Conservation (phyloP, 2,888 invertebrate species). For the Lissocephala sabroskyi region DNA sequence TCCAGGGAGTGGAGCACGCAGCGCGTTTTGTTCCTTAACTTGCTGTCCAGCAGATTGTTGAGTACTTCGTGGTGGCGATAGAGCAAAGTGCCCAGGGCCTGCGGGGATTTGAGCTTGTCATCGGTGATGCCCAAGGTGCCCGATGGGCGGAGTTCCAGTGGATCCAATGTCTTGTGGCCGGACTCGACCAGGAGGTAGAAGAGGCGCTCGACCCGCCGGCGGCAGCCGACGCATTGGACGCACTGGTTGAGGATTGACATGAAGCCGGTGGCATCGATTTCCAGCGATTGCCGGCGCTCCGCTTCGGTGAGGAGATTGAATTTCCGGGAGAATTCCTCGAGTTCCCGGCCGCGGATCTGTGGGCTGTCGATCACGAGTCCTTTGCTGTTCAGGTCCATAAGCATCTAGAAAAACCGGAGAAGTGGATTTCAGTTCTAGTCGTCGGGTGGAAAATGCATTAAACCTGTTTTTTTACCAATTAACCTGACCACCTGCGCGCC, state of each 20-base stretch:
- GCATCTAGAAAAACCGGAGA: conserved; percentile 78
- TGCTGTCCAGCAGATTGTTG: conserved; percentile 84
- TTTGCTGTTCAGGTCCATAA: conserved; percentile 91
- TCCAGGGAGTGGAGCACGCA: conserved; percentile 93
- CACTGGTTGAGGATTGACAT: conserved; percentile 89
- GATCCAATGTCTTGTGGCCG: conserved; percentile 90
- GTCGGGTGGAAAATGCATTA: too few relatives aligned
- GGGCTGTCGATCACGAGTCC: conserved; percentile 89
- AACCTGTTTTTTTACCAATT: conserved; percentile 41
- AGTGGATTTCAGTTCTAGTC: conserved; percentile 32
- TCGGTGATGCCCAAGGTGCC: conserved; percentile 86
- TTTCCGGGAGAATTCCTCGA: conserved; percentile 89
- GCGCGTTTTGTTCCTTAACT: conserved; percentile 90
- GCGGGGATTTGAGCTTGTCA: conserved; percentile 85
- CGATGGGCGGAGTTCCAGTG: conserved; percentile 83
- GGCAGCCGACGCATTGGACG: conserved; percentile 95
- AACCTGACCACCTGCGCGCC: too few relatives aligned
- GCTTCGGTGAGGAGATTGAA: conserved; percentile 83
- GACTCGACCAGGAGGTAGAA: conserved; percentile 89
- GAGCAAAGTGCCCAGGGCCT: conserved; percentile 86
- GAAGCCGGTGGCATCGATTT: conserved; percentile 87
- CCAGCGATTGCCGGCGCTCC: conserved; percentile 85
- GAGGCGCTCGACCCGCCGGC: conserved; percentile 91
- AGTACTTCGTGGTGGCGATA: conserved; percentile 88
- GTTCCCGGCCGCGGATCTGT: conserved; percentile 84